Evolutionary conservation across 2,888 invertebrate genomes (phyloP), one percentile per base, ranked within the genome.

Genomic region (Elegia similella): DNA sequence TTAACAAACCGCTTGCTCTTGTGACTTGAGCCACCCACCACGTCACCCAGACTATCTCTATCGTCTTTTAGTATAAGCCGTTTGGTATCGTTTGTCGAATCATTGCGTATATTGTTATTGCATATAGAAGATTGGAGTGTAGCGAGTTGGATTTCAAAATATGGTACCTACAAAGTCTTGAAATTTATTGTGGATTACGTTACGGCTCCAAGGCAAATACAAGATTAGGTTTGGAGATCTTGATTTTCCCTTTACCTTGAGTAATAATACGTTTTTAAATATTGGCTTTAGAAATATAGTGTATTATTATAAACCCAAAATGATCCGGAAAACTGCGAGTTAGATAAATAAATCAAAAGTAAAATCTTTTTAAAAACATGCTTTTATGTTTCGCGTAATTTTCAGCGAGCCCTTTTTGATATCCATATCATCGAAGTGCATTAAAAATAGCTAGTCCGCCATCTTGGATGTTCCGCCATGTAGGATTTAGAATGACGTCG

Each of bases 1-100:
- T n/a, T 7, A 47, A 6, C 1, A 52, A 52, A 7, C 44, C 46
- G 54, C 54, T 32, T 1, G 1, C n/a, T 16, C 53, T 47, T 55
- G 44, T 59, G 10, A 38, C 57, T 63, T 65, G 46, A 2, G 12
- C 48, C 34, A 56, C 63, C 53, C 48, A n/a, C 16, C 44, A 47
- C 48, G 56, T 55, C 56, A 42, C 48, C 67, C 65, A 69, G 62
- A 57, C 63, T 34, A 56, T 59, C 63, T 68, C 73, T 71, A 70
- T 72, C 64, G 69, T 71, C 63, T 69, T 72, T 70, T 59, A 64
- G 66, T 69, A 66, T 68, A 67, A 69, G 62, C 62, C 62, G 67
- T 61, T 62, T 66, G 69, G 67, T 73, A 72, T 69, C 58, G 59
- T 58, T 62, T 62, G 62, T 62, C 56, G 29, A 55, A 55, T 52